Evolutionary conservation across 1,140 invertebrate genomes (phyloP), one percentile per base, ranked within the genome.

Genomic region (Temnothorax nylanderi): DNA sequence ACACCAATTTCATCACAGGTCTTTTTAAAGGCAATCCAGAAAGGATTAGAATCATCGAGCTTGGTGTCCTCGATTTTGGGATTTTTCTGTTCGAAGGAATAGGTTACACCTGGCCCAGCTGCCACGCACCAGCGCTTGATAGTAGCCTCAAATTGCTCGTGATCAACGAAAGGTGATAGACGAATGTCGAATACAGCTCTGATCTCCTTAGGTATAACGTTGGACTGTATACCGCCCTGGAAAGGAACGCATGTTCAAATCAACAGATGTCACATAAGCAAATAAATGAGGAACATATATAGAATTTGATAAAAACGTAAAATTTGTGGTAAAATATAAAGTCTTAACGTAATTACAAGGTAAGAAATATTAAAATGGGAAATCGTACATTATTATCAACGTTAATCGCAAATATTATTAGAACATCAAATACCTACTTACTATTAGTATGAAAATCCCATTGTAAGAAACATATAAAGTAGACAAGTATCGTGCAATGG

Each of bases 151-250:
- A 99, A 97, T 87, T 97, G 96, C 0, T 95, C 93, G 37, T 97
- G 96, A 93, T 98, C 96, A 3, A 97, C 96, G 10, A 96, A 96
- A 0, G 98, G 96, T 0, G 98, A 96, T 5, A 99, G 93, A 2
- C 99, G 96, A 49, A 98, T 95, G 94, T 99, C 99, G 93, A 99
- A 98, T 21, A 96, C 96, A 1, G 97, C 97, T 0, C 95, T 96
- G 34, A 99, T 93, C 91, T 97, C 96, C 60, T 97, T 97, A 0
- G 99, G 99, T 71, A 99, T 96, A 3, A 99, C 98, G 95, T 99
- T 99, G n/a, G 96, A 95, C 94, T 99, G 98, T 1, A 99, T 96
- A 18, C 99, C 99, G 78, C 99, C 99, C 96, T 97, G 72, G 85
- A 95, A 93, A 54, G 74, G 58, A 87, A n/a, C n/a, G n/a, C n/a